Conservation (phyloP, 2,797 vertebrate genomes). For the Characodon lateralis region DNA sequence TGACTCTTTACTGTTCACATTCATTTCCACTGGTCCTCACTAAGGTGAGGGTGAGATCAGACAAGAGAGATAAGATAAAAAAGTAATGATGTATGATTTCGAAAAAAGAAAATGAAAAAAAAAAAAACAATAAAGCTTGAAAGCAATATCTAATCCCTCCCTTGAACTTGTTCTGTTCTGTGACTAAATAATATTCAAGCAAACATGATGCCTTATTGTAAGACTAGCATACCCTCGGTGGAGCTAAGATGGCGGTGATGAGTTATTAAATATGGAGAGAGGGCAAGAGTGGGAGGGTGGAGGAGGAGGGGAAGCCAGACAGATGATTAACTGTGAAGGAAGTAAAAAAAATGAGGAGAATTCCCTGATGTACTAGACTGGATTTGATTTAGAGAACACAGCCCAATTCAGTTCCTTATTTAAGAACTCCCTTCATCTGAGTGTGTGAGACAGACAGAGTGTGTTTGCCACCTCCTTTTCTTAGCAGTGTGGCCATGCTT, state of each 20-base stretch:
- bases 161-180: slow-evolving; percentile 43
- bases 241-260: slow-evolving; percentile 73
- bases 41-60: slow-evolving; percentile 63
- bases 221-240: slow-evolving; percentile 68
- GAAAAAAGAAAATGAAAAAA: not conserved
- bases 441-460: slow-evolving; percentile 10
- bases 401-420: slow-evolving; percentile 73
- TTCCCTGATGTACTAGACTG: slow-evolving; percentile 74
- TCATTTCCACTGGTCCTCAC: slow-evolving; percentile 71
- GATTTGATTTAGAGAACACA: slow-evolving; percentile 78
- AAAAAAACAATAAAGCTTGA: slow-evolving; percentile 20
- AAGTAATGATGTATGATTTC: not conserved
- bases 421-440: slow-evolving; percentile 54
- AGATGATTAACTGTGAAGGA: slow-evolving; percentile 79
- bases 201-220: slow-evolving; percentile 76
- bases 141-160: slow-evolving; percentile 42
- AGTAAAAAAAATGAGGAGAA: slow-evolving; percentile 77
- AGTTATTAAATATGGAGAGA: slow-evolving; percentile 81
- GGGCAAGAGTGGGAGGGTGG: slow-evolving; percentile 58
- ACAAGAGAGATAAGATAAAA: slow-evolving; percentile 36
- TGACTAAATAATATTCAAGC: slow-evolving; percentile 74
- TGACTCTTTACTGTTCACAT: slow-evolving; percentile 78
- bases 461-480: slow-evolving; percentile 60
- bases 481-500: slow-evolving; percentile 62
- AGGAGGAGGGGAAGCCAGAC: slow-evolving; percentile 66